Base-by-base conservation (phyloP, 2,888 invertebrate genomes). In the Doris montereyensis region DNA sequence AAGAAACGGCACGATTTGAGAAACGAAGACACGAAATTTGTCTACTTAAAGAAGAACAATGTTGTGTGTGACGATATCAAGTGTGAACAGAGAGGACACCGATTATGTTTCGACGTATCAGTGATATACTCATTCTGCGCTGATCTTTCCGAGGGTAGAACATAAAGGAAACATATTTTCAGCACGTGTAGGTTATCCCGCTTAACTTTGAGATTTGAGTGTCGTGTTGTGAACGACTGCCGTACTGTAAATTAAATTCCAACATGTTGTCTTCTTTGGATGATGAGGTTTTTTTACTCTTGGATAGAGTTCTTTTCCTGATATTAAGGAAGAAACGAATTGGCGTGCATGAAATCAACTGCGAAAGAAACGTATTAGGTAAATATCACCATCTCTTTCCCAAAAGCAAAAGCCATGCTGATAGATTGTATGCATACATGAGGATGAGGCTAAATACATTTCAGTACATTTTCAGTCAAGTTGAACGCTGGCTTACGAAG, bases 391-490 rank as follows among this genome's bases (percentile, higher is more conserved):
- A 68, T 68, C 26, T 68, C 68, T 68, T 68, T 70, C 70, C 30
- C 70, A 4, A 70, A 17, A 32, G 30, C 32, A 70, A 30, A 70
- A 70, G 70, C 32, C 70, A 70, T 70, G 70, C 70, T 32, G 70
- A 70, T 32, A 70, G 32, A 70, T 70, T 70, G 30, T 70, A 70
- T 70, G 70, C 70, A 30, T 70, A 70, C 70, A 70, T n/a, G n/a
- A n/a, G n/a, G n/a, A n/a, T n/a, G n/a, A n/a, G n/a, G n/a, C n/a
- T n/a, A n/a, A n/a, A n/a, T n/a, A n/a, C n/a, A n/a, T n/a, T n/a
- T n/a, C 13, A 5, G 13, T 13, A 21, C 17, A 17, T 26, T 67
- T 67, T 24, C 67, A 21, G 28, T 28, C 8, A n/a, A n/a, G n/a
- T n/a, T n/a, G n/a, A n/a, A n/a, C n/a, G n/a, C n/a, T n/a, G n/a